These are phyloP conservation scores for Drosophila biarmipes DNA, from an alignment of 1,140 invertebrate species.

Conservation along the genomic window DNA sequence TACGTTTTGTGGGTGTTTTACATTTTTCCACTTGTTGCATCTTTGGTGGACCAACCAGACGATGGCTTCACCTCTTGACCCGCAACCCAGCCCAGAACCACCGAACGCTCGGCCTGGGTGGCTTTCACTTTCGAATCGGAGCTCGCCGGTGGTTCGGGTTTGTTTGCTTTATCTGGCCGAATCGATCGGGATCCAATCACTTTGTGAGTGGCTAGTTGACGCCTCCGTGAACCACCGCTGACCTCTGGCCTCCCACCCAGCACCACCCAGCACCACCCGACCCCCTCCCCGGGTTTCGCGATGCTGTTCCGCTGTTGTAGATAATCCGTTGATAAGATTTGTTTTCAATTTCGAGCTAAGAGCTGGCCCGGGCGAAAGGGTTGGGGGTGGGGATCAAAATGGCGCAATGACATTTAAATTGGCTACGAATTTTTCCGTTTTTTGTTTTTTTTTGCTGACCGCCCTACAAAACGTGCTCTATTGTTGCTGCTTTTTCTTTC, in stretches of 20 bases:
- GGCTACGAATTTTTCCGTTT: conserved; percentile 19
- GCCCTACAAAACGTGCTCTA: conserved; percentile 35
- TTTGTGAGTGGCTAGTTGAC: conserved; percentile 74
- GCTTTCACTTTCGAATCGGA: conserved; percentile 64
- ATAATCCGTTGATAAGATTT: conserved; percentile 61
- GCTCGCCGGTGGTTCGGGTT: background rate
- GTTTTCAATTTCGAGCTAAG: conserved; percentile 56
- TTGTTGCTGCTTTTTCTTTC: conserved; percentile 6
- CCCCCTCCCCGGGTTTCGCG: conserved; percentile 4
- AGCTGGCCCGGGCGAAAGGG: background rate
- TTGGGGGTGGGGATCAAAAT: conserved; percentile 50
- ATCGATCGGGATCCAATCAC: conserved; percentile 57
- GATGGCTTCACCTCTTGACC: conserved; percentile 10
- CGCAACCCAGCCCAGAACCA: conserved; percentile 43
- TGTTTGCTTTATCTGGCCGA: conserved; percentile 38
- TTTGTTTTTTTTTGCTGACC: conserved; percentile 10
- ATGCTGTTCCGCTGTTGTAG: conserved; percentile 43
- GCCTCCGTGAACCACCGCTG: conserved; percentile 48
- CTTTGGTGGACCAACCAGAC: background rate
- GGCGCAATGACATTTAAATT: conserved; percentile 79
- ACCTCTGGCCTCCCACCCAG: conserved; percentile 15
- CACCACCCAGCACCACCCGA: background rate
- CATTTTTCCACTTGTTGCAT: background rate
- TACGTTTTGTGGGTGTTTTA: no score
- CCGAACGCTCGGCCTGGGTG: conserved; percentile 18